These are phyloP conservation scores for Caenorhabditis panamensis DNA, from an alignment of 2,888 invertebrate genomes.

Conservation along the genomic window DNA sequence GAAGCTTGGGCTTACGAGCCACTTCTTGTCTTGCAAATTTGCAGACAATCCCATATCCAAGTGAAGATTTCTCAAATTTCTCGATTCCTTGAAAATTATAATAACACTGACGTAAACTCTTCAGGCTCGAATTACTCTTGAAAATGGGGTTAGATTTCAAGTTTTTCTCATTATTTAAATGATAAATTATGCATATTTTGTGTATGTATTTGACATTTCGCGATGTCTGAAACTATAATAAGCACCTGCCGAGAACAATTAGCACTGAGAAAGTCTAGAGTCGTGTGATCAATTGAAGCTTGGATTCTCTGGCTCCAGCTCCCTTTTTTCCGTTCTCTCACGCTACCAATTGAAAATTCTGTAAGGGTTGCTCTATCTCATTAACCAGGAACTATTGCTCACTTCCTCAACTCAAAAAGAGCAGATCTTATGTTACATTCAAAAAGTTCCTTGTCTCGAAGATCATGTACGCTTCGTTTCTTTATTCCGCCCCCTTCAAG, in stretches of 20 bases:
- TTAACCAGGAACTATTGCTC: no score
- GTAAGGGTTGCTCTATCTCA: no score
- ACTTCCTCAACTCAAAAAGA: no score
- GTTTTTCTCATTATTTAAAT: no score
- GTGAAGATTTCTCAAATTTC: not conserved
- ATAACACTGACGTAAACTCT: conserved; percentile 50
- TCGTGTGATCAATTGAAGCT: no score
- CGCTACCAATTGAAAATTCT: conserved; percentile 4
- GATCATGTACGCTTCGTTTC: no score
- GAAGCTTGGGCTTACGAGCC: no score
- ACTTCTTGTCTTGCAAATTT: not conserved
- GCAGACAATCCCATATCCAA: not conserved
- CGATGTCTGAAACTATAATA: not conserved
- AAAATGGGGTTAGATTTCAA: not conserved
- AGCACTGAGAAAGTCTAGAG: no score
- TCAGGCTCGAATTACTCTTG: not conserved
- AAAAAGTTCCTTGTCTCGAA: no score
- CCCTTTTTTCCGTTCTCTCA: conserved; percentile 15
- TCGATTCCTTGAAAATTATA: conserved; percentile 35
- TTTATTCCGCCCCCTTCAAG: no score
- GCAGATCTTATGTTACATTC: no score
- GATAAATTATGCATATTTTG: not conserved
- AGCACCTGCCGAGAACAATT: not conserved
- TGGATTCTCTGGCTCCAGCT: not conserved
- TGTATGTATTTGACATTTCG: not conserved